phyloP scores from a whole-genome alignment of 1,140 invertebrate species.

The Tetraneura akinire region DNA sequence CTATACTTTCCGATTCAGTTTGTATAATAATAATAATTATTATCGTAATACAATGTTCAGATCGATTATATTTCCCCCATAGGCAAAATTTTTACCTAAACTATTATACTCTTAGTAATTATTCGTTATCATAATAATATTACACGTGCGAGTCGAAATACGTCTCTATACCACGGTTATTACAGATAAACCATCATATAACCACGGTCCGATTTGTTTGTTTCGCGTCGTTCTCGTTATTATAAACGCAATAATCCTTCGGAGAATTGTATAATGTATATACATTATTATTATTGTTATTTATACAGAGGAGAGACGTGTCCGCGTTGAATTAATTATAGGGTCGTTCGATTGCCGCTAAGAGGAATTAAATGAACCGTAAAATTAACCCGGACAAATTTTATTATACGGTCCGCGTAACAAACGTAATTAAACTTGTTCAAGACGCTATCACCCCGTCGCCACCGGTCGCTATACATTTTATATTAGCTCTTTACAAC shows the following conservation, averaged over 20 bases:
- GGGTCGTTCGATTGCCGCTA: constrained; percentile 42
- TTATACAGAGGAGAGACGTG: neutral
- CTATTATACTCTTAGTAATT: too few species aligned
- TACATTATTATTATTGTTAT: neutral
- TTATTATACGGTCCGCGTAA: constrained; percentile 41
- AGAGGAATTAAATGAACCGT: constrained; percentile 46
- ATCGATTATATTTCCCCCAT: too few species aligned
- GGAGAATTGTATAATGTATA: neutral
- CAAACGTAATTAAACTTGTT: constrained; percentile 49
- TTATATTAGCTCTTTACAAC: constrained; percentile 34
- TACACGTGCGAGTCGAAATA: too few species aligned
- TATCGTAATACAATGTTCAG: too few species aligned
- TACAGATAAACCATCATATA: too few species aligned
- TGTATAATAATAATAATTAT: too few species aligned
- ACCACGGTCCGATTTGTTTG: too few species aligned
- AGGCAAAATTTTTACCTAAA: too few species aligned
- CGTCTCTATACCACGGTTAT: too few species aligned
- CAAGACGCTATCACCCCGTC: constrained; percentile 9
- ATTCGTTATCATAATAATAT: too few species aligned
- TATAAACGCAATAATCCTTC: neutral
- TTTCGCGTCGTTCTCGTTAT: too few species aligned
- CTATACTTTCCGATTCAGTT: too few species aligned
- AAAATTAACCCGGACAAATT: constrained; percentile 48
- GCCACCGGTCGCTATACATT: constrained; percentile 33
- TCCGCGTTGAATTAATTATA: constrained; percentile 45